Conservation (phyloP, 2,113 vertebrate species). For the Australoheros scitulus region DNA sequence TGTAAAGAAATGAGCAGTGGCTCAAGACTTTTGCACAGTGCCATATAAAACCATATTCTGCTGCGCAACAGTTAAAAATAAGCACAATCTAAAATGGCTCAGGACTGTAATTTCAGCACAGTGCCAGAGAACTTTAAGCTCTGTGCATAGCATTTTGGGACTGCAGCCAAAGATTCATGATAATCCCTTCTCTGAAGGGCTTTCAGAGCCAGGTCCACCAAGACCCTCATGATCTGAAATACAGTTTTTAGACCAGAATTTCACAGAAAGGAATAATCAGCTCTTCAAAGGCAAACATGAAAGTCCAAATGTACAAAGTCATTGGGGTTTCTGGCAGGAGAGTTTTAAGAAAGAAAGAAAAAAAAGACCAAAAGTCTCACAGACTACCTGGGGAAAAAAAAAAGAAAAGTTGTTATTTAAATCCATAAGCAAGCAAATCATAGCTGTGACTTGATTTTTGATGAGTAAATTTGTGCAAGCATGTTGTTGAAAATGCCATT, state of each 20-base stretch:
- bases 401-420: not conserved
- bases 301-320: constrained; percentile 20
- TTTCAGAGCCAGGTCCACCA: not conserved
- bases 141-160: not conserved
- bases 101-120: not conserved
- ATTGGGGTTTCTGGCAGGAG: not conserved
- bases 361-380: not conserved
- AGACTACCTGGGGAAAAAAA: not conserved
- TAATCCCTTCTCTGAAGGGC: not conserved
- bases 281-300: constrained; percentile 43
- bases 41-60: not conserved
- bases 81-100: not conserved
- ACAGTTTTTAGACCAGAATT: constrained; percentile 9
- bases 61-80: not conserved
- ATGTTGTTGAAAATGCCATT: constrained; percentile 28
- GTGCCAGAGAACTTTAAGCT: not conserved
- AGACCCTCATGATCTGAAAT: constrained; percentile 1
- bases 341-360: not conserved
- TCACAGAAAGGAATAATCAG: constrained; percentile 5
- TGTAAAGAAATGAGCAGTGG: not conserved
- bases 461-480: constrained; percentile 15
- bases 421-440: constrained; percentile 19
- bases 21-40: not conserved
- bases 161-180: not conserved
- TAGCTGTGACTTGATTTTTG: constrained; percentile 28